A percentile compares a stretch with the other conserved stretches of the same genome.
These are phyloP conservation scores for Adelges cooleyi DNA, from an alignment of 1,140 invertebrate species.

Conservation along the genomic window DNA sequence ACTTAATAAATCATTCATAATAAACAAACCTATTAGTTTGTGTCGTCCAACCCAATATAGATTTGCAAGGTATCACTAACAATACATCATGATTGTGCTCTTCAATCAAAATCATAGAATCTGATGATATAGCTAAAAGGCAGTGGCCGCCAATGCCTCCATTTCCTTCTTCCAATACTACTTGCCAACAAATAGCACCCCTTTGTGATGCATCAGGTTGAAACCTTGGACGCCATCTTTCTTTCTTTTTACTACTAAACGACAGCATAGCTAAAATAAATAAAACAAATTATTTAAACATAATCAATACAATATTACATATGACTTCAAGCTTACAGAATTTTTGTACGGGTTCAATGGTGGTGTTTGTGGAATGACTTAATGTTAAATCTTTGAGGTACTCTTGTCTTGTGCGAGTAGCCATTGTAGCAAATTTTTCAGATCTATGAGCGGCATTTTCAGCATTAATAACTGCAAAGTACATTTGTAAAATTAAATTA, in stretches of 20 bases:
- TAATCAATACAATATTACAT: neutral
- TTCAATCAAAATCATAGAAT: slow-evolving; percentile 78
- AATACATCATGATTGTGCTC: slow-evolving; percentile 69
- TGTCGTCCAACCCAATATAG: slow-evolving; percentile 70
- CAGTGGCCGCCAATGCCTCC: slow-evolving; percentile 60
- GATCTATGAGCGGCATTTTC: slow-evolving; percentile 93
- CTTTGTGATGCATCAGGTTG: slow-evolving; percentile 53
- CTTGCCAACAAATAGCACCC: slow-evolving; percentile 68
- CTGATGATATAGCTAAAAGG: slow-evolving; percentile 74
- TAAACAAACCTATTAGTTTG: slow-evolving; percentile 46
- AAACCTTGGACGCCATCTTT: slow-evolving; percentile 50
- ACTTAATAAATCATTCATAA: neutral
- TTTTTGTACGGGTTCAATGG: slow-evolving; percentile 75
- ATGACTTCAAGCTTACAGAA: slow-evolving; percentile 67
- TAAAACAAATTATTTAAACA: slow-evolving; percentile 20
- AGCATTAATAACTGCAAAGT: slow-evolving; percentile 71
- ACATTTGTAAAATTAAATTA: neutral
- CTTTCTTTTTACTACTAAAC: slow-evolving; percentile 61
- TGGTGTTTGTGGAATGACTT: slow-evolving; percentile 70
- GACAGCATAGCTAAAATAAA: slow-evolving; percentile 49
- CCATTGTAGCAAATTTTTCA: slow-evolving; percentile 96
- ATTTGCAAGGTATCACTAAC: slow-evolving; percentile 71
- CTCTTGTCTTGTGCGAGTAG: slow-evolving; percentile 87
- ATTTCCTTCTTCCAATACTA: slow-evolving; percentile 57
- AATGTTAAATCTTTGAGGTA: slow-evolving; percentile 84